A percentile compares a stretch with the other conserved stretches of the same genome.
Conservation (phyloP, 2,113 vertebrate genomes). For the Dromiciops gliroides region DNA sequence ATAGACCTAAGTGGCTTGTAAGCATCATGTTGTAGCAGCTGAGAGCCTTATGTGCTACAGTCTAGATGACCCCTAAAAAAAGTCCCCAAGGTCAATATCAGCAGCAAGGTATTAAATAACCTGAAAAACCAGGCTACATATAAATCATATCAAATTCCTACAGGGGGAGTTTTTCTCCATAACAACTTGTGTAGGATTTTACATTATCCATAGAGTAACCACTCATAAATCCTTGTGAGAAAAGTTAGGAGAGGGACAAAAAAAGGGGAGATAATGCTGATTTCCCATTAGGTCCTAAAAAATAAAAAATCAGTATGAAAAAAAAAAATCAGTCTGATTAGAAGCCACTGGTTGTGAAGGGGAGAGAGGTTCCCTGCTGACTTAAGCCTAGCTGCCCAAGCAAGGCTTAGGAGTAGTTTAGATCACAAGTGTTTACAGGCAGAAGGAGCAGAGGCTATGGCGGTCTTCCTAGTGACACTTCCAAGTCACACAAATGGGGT, state of each 20-base stretch:
- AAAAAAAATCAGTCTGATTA: slow-evolving; percentile 55
- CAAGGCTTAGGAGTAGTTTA: slow-evolving; percentile 68
- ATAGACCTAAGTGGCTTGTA: slow-evolving; percentile 60
- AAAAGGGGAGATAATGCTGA: slow-evolving; percentile 45
- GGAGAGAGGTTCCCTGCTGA: slow-evolving; percentile 74
- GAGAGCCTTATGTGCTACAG: slow-evolving; percentile 64
- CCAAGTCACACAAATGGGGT: slow-evolving; percentile 45
- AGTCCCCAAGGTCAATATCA: slow-evolving; percentile 52
- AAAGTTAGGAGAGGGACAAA: slow-evolving; percentile 65
- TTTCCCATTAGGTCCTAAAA: slow-evolving; percentile 58
- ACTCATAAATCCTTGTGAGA: slow-evolving; percentile 50
- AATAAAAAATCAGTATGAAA: slow-evolving; percentile 49
- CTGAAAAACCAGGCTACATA: slow-evolving; percentile 58
- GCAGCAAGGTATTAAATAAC: slow-evolving; percentile 65
- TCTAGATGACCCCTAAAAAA: slow-evolving; percentile 50
- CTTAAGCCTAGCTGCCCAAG: slow-evolving; percentile 75
- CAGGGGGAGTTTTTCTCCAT: slow-evolving; percentile 45
- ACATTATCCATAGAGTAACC: slow-evolving; percentile 20
- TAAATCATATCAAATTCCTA: slow-evolving; percentile 47
- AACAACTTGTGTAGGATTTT: slow-evolving; percentile 37
- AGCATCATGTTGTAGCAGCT: slow-evolving; percentile 68
- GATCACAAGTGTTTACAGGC: slow-evolving; percentile 44
- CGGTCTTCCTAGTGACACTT: slow-evolving; percentile 69
- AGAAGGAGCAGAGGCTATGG: slow-evolving; percentile 67
- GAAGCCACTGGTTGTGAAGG: slow-evolving; percentile 55